Base-by-base conservation (phyloP, 2,113 vertebrate genomes). In the Callionymus lyra region DNA sequence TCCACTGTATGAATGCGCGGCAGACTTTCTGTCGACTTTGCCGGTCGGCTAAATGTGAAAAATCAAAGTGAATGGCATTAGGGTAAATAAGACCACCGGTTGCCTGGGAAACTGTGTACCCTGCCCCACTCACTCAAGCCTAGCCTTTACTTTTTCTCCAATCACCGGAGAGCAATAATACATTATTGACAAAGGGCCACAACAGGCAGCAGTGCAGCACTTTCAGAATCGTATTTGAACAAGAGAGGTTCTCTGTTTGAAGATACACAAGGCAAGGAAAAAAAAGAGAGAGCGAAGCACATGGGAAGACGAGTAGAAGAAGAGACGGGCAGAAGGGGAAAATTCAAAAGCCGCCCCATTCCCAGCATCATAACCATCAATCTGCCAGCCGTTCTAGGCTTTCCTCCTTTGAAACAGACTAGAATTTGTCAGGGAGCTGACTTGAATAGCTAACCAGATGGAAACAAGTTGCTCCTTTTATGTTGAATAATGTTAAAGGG, bases 61-160 rank as follows among this genome's bases (percentile, higher is more conserved):
- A 81, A 85, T 87, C 85, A 84, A 83, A 85, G 77, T 78, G 83
- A 86, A 83, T 85, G 82, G 81, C 81, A 82, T 82, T 82, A 83
- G 79, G 72, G 82, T 83, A 85, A 83, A 84, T 81, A 85, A 81
- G 81, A 81, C 81, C 76, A 76, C 67, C 63, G 79, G 82, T 85
- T 85, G 77, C 84, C 84, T 73, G 70, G 82, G 83, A 76, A 83
- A 86, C 79, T 64, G 72, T 75, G 70, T 80, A 76, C 69, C 68
- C 76, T 74, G 60, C 80, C 75, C 73, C 75, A 72, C 65, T 78
- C 79, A 73, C 72, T 83, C 70, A 75, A 76, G 77, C 82, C 79
- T 71, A 82, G 72, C 77, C 81, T 82, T 81, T 87, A 81, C 82
- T 80, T 84, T n/a, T 74, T 77, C 74, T 79, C 82, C 81, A 85